These are phyloP conservation scores for Hippopotamyrus pictus DNA, from an alignment of 2,797 vertebrate species.

Conservation along the genomic window DNA sequence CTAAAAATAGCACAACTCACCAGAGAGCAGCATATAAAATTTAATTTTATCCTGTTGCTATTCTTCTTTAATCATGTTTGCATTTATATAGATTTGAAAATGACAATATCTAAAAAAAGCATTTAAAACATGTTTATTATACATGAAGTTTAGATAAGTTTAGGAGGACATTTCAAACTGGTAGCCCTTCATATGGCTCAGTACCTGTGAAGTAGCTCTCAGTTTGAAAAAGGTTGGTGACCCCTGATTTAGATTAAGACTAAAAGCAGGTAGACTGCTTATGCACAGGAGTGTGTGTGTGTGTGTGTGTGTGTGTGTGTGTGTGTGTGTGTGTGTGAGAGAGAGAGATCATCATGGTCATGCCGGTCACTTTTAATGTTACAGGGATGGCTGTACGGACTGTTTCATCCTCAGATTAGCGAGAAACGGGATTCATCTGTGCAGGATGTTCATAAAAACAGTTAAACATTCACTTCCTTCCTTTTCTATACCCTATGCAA, in stretches of 20 bases:
- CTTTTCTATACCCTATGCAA: neutral
- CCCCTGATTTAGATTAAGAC: neutral
- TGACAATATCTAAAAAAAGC: too few species aligned
- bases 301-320: slow-evolving; percentile 6
- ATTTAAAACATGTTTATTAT: too few species aligned
- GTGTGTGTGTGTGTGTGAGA: neutral
- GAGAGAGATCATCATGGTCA: neutral
- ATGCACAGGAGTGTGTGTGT: slow-evolving; percentile 4
- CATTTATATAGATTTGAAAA: too few species aligned
- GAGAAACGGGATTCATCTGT: neutral
- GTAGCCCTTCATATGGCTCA: too few species aligned
- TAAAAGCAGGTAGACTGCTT: neutral
- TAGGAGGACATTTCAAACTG: too few species aligned
- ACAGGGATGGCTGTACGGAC: neutral
- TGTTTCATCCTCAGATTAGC: neutral
- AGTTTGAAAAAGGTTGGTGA: too few species aligned
- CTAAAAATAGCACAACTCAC: too few species aligned
- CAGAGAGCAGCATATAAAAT: too few species aligned
- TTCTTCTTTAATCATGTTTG: too few species aligned
- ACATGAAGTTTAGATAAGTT: too few species aligned
- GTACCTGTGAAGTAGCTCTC: too few species aligned
- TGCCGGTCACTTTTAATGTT: neutral
- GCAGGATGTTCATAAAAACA: neutral
- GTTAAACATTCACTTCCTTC: neutral
- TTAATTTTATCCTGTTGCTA: too few species aligned